A percentile compares a stretch with the other conserved stretches of the same genome.
These are phyloP conservation scores for Drosophila punjabiensis DNA, from an alignment of 1,140 invertebrate genomes.

Conservation along the genomic window DNA sequence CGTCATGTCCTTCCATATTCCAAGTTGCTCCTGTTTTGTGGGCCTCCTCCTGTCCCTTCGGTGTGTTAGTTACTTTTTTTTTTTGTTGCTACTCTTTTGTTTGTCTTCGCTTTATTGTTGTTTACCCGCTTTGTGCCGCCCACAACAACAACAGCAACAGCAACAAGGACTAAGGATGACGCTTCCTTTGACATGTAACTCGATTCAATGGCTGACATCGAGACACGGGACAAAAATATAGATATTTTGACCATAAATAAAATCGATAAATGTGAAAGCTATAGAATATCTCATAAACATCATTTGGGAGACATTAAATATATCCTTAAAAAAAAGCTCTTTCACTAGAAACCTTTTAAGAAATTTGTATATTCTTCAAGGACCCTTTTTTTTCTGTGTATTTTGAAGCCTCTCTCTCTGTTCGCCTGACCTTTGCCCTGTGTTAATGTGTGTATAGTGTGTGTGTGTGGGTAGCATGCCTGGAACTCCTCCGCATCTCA, in stretches of 20 bases:
- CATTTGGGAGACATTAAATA: neutral
- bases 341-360: neutral
- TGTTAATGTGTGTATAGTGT: conserved; percentile 21
- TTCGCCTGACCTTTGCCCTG: conserved; percentile 57
- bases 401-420: conserved; percentile 7
- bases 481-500: conserved; percentile 28
- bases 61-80: conserved; percentile 5
- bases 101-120: conserved; percentile 82
- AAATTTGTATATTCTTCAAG: neutral
- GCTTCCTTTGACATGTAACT: conserved; percentile 81
- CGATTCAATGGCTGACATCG: conserved; percentile 60
- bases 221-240: conserved; percentile 11
- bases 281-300: neutral
- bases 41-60: conserved; percentile 14
- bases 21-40: conserved; percentile 28
- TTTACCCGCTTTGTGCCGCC: conserved; percentile 73
- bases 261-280: neutral
- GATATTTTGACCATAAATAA: neutral
- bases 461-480: conserved; percentile 12
- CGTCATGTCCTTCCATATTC: conserved; percentile 67
- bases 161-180: conserved; percentile 27
- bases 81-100: conserved; percentile 72
- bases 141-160: conserved; percentile 32
- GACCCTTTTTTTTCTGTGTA: neutral
- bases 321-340: neutral